These are phyloP conservation scores for Dicrurus megarhynchus DNA, from an alignment of 2,113 vertebrate species.

Conservation along the genomic window DNA sequence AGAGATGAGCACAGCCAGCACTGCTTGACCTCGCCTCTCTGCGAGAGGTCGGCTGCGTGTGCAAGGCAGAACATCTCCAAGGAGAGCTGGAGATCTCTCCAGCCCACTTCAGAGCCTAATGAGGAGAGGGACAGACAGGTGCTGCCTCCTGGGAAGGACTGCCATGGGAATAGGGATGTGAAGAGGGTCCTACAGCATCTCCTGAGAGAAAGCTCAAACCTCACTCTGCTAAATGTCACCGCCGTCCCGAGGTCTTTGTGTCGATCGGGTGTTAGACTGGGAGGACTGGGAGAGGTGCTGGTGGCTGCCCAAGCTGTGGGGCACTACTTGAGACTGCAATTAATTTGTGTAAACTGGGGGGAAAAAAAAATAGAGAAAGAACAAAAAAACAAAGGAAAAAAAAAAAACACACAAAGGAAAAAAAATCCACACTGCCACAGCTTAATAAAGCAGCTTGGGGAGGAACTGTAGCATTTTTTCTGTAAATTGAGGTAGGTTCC, in stretches of 20 bases:
- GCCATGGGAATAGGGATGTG: background rate
- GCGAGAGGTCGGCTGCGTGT: background rate
- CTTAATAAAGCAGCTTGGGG: background rate
- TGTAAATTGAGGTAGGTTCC: background rate
- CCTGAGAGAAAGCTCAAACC: background rate
- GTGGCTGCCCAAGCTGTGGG: background rate
- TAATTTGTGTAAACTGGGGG: background rate
- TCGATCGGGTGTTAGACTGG: accelerated
- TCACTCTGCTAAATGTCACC: background rate
- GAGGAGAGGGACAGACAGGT: background rate
- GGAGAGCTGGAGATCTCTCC: background rate
- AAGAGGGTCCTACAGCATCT: background rate
- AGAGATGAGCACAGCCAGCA: accelerated
- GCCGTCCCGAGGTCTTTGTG: accelerated
- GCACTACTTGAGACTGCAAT: background rate
- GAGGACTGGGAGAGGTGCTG: background rate
- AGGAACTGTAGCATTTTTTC: background rate
- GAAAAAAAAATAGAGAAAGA: no score
- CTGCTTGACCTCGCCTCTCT: background rate
- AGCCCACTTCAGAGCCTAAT: background rate
- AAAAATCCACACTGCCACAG: background rate
- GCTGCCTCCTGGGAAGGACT: background rate
- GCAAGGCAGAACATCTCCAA: background rate
- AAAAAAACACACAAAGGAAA: background rate
- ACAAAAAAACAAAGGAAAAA: no score